Evolutionary conservation across 30 jellyfish, hydroid and myxozoan species (phyloP).

Genomic region (Chrysaora quinquecirrha): DNA sequence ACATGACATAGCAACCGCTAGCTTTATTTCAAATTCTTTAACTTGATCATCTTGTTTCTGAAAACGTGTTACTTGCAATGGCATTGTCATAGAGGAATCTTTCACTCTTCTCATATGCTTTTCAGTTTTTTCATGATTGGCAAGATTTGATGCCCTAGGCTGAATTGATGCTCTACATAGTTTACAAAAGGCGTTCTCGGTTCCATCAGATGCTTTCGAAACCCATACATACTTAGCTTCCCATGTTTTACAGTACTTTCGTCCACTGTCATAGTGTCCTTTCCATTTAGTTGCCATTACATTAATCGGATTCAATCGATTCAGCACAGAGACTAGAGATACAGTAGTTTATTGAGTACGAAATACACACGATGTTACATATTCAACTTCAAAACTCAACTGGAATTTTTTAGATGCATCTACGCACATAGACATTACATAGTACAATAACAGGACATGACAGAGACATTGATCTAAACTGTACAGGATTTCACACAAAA

Average conservation of each 20-base stretch:
- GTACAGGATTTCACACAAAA: background rate
- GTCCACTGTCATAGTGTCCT: constrained; percentile 60
- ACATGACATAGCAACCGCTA: constrained; percentile 58
- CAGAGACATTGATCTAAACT: background rate
- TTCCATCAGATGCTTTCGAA: constrained; percentile 65
- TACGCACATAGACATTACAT: too few relatives aligned
- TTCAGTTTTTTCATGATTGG: constrained; percentile 60
- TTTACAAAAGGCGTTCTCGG: constrained; percentile 70
- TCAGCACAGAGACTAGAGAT: constrained; percentile 4
- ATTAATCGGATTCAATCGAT: background rate
- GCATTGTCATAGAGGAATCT: constrained; percentile 23
- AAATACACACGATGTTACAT: background rate
- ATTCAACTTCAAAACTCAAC: too few relatives aligned
- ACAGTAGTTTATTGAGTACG: background rate
- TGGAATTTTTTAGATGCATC: too few relatives aligned
- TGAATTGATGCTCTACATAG: constrained; percentile 47
- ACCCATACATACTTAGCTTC: constrained; percentile 64
- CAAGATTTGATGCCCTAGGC: constrained; percentile 70
- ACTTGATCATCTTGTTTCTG: constrained; percentile 44
- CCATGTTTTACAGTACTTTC: constrained; percentile 49
- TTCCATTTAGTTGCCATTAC: constrained; percentile 69
- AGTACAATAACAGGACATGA: too few relatives aligned
- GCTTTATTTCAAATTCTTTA: constrained; percentile 38
- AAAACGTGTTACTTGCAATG: constrained; percentile 18
- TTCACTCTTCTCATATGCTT: constrained; percentile 50